A percentile compares a stretch with the other conserved stretches of the same genome.
Evolutionary conservation across 2,888 invertebrate species (phyloP).

Genomic region (Drosophila quinaria): DNA sequence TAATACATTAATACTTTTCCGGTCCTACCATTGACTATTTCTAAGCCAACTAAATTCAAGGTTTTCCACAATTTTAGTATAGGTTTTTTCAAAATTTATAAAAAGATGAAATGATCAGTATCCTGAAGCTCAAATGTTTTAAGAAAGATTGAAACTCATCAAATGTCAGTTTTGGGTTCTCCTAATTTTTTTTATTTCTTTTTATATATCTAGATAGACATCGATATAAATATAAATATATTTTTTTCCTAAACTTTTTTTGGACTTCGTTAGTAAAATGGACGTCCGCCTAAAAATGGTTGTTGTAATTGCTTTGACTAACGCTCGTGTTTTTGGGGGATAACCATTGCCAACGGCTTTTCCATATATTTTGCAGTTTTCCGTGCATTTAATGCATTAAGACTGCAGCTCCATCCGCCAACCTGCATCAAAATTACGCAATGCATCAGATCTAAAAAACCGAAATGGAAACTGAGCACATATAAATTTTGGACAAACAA

Average conservation of each 20-base stretch:
- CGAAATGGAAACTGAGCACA: constrained; percentile 41
- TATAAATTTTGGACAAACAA: constrained; percentile 51
- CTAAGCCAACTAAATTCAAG: no score
- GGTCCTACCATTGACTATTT: no score
- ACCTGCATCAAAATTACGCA: constrained; percentile 15
- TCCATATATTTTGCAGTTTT: constrained; percentile 44
- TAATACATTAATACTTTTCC: no score
- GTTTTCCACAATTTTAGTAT: no score
- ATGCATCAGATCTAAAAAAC: constrained; percentile 39
- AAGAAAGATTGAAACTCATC: not conserved
- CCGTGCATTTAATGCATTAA: constrained; percentile 70
- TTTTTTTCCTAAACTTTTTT: constrained; percentile 32
- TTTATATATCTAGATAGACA: constrained; percentile 13
- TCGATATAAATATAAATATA: no score
- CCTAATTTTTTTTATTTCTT: no score
- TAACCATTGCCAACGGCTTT: not conserved
- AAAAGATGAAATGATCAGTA: not conserved
- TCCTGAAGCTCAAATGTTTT: no score
- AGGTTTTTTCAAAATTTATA: no score
- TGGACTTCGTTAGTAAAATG: constrained; percentile 14
- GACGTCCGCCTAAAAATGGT: constrained; percentile 25
- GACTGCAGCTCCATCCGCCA: constrained; percentile 51
- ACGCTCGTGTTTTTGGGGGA: constrained; percentile 43
- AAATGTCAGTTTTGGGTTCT: no score
- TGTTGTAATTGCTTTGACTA: constrained; percentile 77